Percentiles rank a stretch among this genome's conserved stretches.
Evolutionary conservation across 2,797 vertebrate genomes (phyloP).

Genomic region (Alauda arvensis): DNA sequence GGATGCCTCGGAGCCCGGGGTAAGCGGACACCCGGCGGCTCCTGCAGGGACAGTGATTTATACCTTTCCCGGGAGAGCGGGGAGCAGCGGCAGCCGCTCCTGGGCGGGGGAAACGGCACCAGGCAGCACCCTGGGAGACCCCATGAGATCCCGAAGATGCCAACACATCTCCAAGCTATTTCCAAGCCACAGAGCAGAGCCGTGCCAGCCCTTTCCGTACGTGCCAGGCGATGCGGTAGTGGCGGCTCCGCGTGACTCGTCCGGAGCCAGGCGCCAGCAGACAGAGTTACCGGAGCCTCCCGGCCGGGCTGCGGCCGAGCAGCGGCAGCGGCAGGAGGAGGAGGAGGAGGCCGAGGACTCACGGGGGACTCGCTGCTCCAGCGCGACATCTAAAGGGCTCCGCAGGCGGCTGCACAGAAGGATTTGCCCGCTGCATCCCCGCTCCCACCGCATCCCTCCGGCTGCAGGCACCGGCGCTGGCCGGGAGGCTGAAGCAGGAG

Average conservation of each 20-base stretch:
- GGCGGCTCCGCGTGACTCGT: neutral
- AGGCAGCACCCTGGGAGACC: neutral
- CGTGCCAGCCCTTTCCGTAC: neutral
- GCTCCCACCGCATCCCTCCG: fast-evolving
- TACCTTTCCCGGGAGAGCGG: neutral
- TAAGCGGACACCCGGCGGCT: neutral
- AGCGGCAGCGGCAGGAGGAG: neutral
- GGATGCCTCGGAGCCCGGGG: neutral
- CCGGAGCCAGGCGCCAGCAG: neutral
- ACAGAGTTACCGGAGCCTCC: neutral
- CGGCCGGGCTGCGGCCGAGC: neutral
- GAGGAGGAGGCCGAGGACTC: neutral
- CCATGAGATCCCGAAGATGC: neutral
- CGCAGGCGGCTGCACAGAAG: neutral
- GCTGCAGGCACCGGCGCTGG: fast-evolving
- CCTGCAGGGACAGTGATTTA: neutral
- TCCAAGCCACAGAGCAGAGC: neutral
- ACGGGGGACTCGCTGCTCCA: neutral
- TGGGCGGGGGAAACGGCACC: fast-evolving
- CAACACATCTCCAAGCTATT: neutral
- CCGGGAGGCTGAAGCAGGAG: neutral
- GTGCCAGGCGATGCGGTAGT: neutral
- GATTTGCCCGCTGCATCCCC: neutral
- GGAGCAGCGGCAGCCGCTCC: neutral
- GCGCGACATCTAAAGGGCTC: constrained; percentile 46